phyloP scores from a whole-genome alignment of 2,888 invertebrate species.

The Tetanocera ferruginea region DNA sequence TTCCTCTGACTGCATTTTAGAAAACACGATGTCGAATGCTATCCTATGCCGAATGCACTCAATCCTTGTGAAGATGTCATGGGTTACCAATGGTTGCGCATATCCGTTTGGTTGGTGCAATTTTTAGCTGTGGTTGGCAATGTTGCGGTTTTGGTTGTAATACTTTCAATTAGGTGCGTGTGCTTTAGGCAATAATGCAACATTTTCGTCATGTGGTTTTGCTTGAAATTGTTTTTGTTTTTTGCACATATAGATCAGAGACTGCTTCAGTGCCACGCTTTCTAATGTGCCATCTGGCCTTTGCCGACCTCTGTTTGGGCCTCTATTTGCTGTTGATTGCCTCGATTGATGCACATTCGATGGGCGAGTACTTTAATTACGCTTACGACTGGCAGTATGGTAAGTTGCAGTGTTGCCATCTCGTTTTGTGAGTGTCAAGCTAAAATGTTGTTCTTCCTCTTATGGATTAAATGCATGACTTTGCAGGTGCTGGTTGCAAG shows the following conservation, averaged over 20 bases:
- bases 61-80: conserved; percentile 94
- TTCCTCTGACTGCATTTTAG: conserved; percentile 49
- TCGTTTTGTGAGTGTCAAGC: neutral
- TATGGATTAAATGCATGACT: neutral
- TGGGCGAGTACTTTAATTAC: conserved; percentile 89
- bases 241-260: conserved; percentile 69
- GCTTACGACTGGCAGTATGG: conserved; percentile 92
- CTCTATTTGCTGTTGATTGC: conserved; percentile 87
- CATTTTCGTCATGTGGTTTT: neutral
- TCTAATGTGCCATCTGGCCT: conserved; percentile 85
- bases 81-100: conserved; percentile 83
- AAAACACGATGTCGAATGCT: conserved; percentile 75
- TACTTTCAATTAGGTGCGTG: conserved; percentile 74
- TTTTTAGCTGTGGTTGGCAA: conserved; percentile 87
- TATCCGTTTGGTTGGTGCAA: conserved; percentile 90
- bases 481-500: conserved; percentile 81
- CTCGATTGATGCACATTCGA: conserved; percentile 85
- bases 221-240: neutral
- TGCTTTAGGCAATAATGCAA: neutral
- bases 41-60: conserved; percentile 82
- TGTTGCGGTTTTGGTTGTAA: conserved; percentile 83
- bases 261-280: conserved; percentile 77
- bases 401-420: conserved; percentile 56
- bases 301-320: conserved; percentile 91
- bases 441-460: too few species aligned